Conservation (phyloP, 1,140 invertebrate species). For the Holcopasites calliopsidis region DNA sequence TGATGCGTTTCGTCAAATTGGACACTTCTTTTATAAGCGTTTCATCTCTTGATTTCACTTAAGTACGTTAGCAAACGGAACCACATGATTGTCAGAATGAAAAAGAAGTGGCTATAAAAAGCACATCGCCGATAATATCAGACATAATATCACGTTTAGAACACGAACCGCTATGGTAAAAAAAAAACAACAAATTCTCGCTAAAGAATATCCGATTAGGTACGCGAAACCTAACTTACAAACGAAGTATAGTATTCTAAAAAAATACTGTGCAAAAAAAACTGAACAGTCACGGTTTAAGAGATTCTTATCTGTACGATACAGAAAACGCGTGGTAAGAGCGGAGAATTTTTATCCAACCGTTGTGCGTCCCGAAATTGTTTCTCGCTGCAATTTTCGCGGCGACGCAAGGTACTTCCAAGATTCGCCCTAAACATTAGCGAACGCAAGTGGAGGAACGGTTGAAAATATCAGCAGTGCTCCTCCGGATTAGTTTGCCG, state of each 20-base stretch:
- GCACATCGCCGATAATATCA: background rate
- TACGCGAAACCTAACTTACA: background rate
- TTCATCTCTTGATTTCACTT: background rate
- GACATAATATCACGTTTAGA: background rate
- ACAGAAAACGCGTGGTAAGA: constrained; percentile 28
- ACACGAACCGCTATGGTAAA: background rate
- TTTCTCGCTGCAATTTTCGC: too few relatives aligned
- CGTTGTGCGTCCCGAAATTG: background rate
- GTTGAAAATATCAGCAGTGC: too few relatives aligned
- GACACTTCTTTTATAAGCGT: background rate
- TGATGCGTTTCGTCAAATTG: background rate
- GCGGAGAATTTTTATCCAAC: too few relatives aligned
- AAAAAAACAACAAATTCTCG: background rate
- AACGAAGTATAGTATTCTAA: background rate
- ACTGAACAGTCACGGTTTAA: constrained; percentile 37
- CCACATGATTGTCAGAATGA: background rate
- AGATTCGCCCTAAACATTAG: too few relatives aligned
- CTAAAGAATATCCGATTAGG: background rate
- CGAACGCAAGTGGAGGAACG: too few relatives aligned
- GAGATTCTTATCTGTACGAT: constrained; percentile 5
- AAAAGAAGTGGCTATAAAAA: background rate
- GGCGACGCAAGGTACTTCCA: too few relatives aligned
- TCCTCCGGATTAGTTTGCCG: too few relatives aligned
- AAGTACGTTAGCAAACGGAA: background rate
- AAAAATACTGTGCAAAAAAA: constrained; percentile 20